Evolutionary conservation across 2,797 vertebrate genomes (phyloP), one percentile per base, ranked within the genome.

Genomic region (Gallinago stenura): DNA sequence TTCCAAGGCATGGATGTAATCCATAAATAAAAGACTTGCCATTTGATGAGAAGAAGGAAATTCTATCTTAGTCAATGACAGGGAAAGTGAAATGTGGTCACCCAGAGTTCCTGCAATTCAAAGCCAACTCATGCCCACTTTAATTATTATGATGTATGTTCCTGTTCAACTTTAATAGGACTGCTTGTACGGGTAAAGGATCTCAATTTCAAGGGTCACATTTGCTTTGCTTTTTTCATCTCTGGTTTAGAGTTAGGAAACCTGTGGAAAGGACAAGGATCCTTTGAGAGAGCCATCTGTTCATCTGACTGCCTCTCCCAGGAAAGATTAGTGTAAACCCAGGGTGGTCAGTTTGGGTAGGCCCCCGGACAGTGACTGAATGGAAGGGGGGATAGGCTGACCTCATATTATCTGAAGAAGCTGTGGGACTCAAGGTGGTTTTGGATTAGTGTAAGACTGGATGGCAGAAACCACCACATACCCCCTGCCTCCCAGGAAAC

Each of bases 31-130:
- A 84, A 78, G 82, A 91, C 41, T 82, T 93, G 64, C 91, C 45
- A 68, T 95, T 96, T 96, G 93, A 94, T 89, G 94, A 91, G 92
- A 89, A 95, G 87, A 46, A 88, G 71, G 95, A 91, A 94, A 96
- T 94, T 94, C 93, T 90, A 70, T 86, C 89, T 87, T 41, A 82
- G 84, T 37, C 89, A 95, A 54, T 87, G 94, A 91, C 89, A 94
- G 84, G 73, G 90, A 85, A 83, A 91, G 90, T 96, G 92, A 96
- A 96, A 90, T 93, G 87, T 95, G 90, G 91, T 97, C 86, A 83
- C 82, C 89, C 89, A 76, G 82, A 96, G 72, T 12, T 89, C 90
- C 86, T 87, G 89, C 94, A 87, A 89, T 78, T 94, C 89, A 93
- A 94, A 93, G 94, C 80, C 90, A 87, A 35, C 85, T 89, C 70